phyloP scores from a whole-genome alignment of 2,888 invertebrate genomes.

The Anoncus sp. region DNA sequence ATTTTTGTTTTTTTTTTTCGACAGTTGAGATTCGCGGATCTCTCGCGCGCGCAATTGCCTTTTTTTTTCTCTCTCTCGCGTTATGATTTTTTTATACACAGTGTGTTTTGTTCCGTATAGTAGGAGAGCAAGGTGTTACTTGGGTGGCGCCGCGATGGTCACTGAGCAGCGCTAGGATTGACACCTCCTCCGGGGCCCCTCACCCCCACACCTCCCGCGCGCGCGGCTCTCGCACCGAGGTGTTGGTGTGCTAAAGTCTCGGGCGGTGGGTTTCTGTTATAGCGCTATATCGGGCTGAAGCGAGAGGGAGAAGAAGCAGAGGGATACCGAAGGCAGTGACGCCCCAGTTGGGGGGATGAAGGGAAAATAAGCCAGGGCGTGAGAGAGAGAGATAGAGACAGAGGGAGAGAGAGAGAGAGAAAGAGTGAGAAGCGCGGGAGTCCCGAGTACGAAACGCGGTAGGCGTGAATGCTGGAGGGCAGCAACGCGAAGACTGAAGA shows the following conservation, averaged over 20 bases:
- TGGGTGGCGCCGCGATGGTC: slow-evolving; percentile 84
- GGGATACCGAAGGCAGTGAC: slow-evolving; percentile 18
- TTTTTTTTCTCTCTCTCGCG: slow-evolving; percentile 30
- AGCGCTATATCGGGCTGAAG: slow-evolving; percentile 55
- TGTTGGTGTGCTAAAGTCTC: slow-evolving; percentile 82
- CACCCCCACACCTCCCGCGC: slow-evolving; percentile 81
- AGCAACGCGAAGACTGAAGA: slow-evolving; percentile 82
- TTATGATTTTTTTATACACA: slow-evolving; percentile 35
- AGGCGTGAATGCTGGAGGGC: slow-evolving; percentile 83
- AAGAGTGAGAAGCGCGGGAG: slow-evolving; percentile 54
- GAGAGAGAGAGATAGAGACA: slow-evolving; percentile 50
- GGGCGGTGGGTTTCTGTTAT: slow-evolving; percentile 63
- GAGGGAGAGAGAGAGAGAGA: slow-evolving; percentile 18
- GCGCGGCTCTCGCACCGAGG: slow-evolving; percentile 74
- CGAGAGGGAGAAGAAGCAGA: slow-evolving; percentile 48
- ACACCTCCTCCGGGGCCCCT: slow-evolving; percentile 82
- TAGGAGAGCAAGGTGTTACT: slow-evolving; percentile 83
- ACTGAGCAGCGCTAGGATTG: slow-evolving; percentile 84
- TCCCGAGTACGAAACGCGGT: slow-evolving; percentile 77
- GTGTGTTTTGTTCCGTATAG: slow-evolving; percentile 68
- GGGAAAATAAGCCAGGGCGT: slow-evolving; percentile 21
- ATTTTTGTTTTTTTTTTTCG: too few relatives aligned
- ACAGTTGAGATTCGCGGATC: slow-evolving; percentile 20
- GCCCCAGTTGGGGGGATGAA: slow-evolving; percentile 42
- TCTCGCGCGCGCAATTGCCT: slow-evolving; percentile 54